A percentile compares a stretch with the other conserved stretches of the same genome.
Conservation (phyloP, 2,113 vertebrate species). For the Tyto alba region DNA sequence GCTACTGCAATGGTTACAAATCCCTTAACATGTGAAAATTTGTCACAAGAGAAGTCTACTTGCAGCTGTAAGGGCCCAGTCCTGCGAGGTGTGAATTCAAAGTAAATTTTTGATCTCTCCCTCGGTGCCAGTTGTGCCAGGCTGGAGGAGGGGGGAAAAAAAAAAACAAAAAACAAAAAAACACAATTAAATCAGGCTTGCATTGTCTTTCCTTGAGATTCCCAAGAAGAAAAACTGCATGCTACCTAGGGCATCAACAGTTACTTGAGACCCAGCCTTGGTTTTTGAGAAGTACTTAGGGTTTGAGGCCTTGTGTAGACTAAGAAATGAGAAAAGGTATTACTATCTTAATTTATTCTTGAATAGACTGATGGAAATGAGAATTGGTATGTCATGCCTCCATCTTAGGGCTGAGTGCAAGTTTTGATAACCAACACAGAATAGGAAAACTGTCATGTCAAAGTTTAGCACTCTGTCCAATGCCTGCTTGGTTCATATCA, state of each 20-base stretch:
- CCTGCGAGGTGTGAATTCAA: conserved; percentile 67
- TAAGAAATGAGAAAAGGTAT: not conserved
- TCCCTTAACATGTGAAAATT: conserved; percentile 67
- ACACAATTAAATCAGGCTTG: not conserved
- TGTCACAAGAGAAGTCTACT: conserved; percentile 69
- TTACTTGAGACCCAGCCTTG: not conserved
- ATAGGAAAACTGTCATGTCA: not conserved
- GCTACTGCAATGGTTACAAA: conserved; percentile 63
- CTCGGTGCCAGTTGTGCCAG: conserved; percentile 43
- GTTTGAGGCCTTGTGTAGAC: not conserved
- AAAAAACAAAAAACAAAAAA: not conserved
- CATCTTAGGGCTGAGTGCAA: not conserved
- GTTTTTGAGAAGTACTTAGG: not conserved
- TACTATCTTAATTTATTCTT: not conserved
- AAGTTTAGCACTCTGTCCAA: not conserved
- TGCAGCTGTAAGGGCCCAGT: conserved; percentile 63
- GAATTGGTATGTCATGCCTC: not conserved
- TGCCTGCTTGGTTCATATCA: not conserved
- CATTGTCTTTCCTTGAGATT: not conserved
- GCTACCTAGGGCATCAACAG: not conserved
- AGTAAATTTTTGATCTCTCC: conserved; percentile 64
- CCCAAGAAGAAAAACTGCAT: not conserved
- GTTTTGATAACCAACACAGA: not conserved
- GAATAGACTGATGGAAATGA: not conserved
- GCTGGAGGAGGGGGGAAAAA: not conserved